Percentiles rank a stretch among this genome's conserved stretches.
phyloP scores from a whole-genome alignment of 2,113 vertebrate genomes.

The Ceyx cyanopectus region DNA sequence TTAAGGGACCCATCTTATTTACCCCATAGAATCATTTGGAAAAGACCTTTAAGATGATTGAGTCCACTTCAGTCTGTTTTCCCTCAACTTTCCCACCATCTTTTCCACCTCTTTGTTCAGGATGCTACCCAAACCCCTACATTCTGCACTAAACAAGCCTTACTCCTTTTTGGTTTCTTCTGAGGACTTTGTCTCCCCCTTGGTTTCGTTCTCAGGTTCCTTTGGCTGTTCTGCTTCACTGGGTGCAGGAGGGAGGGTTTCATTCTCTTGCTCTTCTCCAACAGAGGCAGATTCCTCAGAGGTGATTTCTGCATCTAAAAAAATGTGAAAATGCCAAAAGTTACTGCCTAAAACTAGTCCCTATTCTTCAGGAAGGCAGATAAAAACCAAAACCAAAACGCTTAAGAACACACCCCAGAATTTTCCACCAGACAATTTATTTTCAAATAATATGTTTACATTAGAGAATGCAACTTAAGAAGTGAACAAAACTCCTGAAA shows the following conservation, averaged over 20 bases:
- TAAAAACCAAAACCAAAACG: neutral
- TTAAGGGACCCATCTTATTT: neutral
- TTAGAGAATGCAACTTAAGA: neutral
- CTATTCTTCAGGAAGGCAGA: neutral
- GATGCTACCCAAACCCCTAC: neutral
- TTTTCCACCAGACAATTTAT: neutral
- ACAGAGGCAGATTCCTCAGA: conserved; percentile 88
- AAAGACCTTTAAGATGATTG: neutral
- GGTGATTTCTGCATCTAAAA: conserved; percentile 82
- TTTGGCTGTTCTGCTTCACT: conserved; percentile 78
- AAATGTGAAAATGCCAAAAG: neutral
- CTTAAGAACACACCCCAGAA: neutral
- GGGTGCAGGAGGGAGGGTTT: conserved; percentile 78
- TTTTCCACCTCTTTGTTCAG: neutral
- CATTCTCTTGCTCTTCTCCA: conserved; percentile 84
- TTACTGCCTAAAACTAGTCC: neutral
- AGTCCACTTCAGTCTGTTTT: neutral
- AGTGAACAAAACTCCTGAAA: neutral
- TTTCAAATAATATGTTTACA: neutral
- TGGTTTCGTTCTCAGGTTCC: conserved; percentile 74
- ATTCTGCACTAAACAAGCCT: conserved; percentile 45
- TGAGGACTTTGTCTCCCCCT: conserved; percentile 79
- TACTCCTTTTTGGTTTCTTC: conserved; percentile 89
- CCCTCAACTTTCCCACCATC: neutral
- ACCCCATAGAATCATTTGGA: neutral